These are phyloP conservation scores for Liodrosophila aerea DNA, from an alignment of 2,888 invertebrate genomes.

Conservation along the genomic window DNA sequence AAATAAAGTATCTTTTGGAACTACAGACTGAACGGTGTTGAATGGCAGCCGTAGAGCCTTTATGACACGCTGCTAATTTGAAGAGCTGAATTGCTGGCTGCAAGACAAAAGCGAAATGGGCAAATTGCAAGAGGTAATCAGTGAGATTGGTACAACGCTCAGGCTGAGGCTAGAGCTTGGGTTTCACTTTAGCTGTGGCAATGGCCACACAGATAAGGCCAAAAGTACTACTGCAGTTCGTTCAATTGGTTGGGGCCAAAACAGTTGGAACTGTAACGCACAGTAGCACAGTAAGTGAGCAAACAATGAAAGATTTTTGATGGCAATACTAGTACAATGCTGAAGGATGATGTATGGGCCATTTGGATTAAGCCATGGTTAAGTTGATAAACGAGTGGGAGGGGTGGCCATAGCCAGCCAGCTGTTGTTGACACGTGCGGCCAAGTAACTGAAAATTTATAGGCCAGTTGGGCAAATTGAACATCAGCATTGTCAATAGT, in stretches of 20 bases:
- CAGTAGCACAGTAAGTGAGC: no score
- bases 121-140: slow-evolving; percentile 67
- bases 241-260: neutral
- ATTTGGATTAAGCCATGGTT: slow-evolving; percentile 5
- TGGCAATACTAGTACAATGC: neutral
- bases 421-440: slow-evolving; percentile 46
- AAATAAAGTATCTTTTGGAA: no score
- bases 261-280: neutral
- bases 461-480: slow-evolving; percentile 49
- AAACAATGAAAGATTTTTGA: slow-evolving; percentile 20
- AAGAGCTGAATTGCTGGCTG: slow-evolving; percentile 56
- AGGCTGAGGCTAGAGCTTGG: no score
- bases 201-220: no score
- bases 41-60: neutral
- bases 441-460: slow-evolving; percentile 45
- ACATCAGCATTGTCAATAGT: slow-evolving; percentile 59
- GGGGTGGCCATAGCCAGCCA: slow-evolving; percentile 9
- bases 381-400: slow-evolving; percentile 28
- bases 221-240: neutral
- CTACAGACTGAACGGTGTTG: slow-evolving; percentile 6
- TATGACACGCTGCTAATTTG: slow-evolving; percentile 48
- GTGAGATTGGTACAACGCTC: no score
- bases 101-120: slow-evolving; percentile 58
- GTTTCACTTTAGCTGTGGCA: neutral
- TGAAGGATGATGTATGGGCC: no score